phyloP scores from a whole-genome alignment of 2,113 vertebrate genomes.

The Gymnocephalus cernua region DNA sequence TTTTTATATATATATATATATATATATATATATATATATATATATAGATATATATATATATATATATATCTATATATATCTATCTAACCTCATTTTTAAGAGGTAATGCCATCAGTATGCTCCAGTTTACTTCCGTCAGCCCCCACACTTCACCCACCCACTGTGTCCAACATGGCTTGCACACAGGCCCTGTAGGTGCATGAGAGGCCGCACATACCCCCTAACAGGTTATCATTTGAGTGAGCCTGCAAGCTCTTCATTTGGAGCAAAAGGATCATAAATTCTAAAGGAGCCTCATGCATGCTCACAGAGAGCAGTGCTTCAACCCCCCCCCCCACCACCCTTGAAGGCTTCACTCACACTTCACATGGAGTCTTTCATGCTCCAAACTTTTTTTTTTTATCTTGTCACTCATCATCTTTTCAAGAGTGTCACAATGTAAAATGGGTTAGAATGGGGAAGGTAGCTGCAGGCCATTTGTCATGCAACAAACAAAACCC shows the following conservation, averaged over 20 bases:
- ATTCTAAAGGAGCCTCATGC: constrained; percentile 32
- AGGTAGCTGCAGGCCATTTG: constrained; percentile 66
- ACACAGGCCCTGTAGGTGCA: constrained; percentile 16
- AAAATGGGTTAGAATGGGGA: constrained; percentile 43
- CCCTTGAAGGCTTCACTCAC: constrained; percentile 34
- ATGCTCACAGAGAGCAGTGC: constrained; percentile 10
- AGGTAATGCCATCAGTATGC: constrained; percentile 2
- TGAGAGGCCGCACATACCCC: not conserved
- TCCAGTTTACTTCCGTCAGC: not conserved
- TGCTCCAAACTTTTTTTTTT: constrained; percentile 4
- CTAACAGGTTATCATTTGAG: constrained; percentile 27
- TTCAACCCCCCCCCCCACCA: constrained; percentile 1
- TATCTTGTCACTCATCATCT: constrained; percentile 60
- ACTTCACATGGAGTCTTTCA: constrained; percentile 49
- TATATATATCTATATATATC: too few relatives aligned
- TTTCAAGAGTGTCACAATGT: constrained; percentile 50
- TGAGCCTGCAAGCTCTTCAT: constrained; percentile 31
- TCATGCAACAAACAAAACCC: constrained; percentile 73
- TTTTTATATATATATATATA: too few relatives aligned
- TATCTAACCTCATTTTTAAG: not conserved
- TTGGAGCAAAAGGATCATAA: constrained; percentile 21
- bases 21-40: too few relatives aligned
- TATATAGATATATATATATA: too few relatives aligned
- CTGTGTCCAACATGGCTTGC: constrained; percentile 29
- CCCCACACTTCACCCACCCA: constrained; percentile 18